Conservation (phyloP, 2,113 vertebrate genomes). For the Myxocyprinus asiaticus region DNA sequence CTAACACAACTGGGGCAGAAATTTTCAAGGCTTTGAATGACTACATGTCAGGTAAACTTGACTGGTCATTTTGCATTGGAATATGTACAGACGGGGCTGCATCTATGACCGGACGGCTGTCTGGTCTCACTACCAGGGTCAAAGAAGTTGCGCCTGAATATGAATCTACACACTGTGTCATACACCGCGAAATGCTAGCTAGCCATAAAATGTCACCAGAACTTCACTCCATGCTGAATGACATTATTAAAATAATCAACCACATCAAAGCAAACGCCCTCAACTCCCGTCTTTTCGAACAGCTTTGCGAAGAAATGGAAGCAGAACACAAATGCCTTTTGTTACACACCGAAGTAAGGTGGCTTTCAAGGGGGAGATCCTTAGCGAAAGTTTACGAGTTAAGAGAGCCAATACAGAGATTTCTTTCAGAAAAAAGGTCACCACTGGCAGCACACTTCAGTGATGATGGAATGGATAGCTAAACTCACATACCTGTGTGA, state of each 20-base stretch:
- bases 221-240: slow-evolving; percentile 19
- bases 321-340: slow-evolving; percentile 24
- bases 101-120: no score
- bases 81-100: no score
- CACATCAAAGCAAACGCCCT: slow-evolving; percentile 8
- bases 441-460: no score
- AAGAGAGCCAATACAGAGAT: background rate
- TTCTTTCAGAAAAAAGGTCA: no score
- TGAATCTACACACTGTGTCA: slow-evolving; percentile 24
- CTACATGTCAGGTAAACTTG: no score
- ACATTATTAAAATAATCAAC: slow-evolving; percentile 35
- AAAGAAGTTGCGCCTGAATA: slow-evolving; percentile 32
- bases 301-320: slow-evolving; percentile 35
- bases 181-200: slow-evolving; percentile 40
- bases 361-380: slow-evolving; percentile 25
- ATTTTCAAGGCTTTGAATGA: no score
- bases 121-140: slow-evolving; percentile 26
- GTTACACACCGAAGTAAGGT: slow-evolving; percentile 1
- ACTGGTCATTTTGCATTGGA: no score
- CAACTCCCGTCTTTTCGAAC: slow-evolving; percentile 4
- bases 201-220: slow-evolving; percentile 35
- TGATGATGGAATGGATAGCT: background rate
- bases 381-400: slow-evolving; percentile 31
- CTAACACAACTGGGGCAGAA: no score
- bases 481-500: slow-evolving; percentile 29